These are phyloP conservation scores for Ennomos quercinarius DNA, from an alignment of 2,888 invertebrate genomes.

Conservation along the genomic window DNA sequence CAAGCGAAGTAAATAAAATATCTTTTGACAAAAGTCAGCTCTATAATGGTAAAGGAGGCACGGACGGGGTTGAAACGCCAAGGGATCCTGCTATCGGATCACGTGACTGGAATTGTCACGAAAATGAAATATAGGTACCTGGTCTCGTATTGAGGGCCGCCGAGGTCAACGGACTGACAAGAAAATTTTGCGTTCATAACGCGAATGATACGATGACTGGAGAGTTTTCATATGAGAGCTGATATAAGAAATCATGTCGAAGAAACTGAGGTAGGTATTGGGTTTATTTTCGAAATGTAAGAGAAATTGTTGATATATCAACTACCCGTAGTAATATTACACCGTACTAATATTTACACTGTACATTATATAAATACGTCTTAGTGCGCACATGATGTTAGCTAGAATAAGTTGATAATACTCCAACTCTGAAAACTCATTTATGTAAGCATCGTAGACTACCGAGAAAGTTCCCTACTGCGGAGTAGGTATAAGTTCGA, in stretches of 20 bases:
- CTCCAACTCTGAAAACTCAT: background rate
- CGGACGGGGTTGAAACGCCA: constrained; percentile 34
- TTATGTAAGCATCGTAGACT: background rate
- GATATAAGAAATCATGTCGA: background rate
- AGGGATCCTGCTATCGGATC: constrained; percentile 42
- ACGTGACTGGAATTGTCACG: constrained; percentile 54
- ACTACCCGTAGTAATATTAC: too few relatives aligned
- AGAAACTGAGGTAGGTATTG: too few relatives aligned
- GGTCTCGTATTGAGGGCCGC: constrained; percentile 38
- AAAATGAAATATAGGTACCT: constrained; percentile 45
- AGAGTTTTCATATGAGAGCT: background rate
- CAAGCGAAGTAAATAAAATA: constrained; percentile 24
- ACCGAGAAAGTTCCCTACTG: constrained; percentile 34
- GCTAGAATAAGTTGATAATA: constrained; percentile 1
- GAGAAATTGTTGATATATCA: too few relatives aligned
- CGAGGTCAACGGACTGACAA: constrained; percentile 40
- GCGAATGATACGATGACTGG: background rate
- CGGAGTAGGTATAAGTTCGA: constrained; percentile 48
- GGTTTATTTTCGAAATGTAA: too few relatives aligned
- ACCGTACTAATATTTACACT: background rate
- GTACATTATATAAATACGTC: too few relatives aligned
- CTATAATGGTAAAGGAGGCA: constrained; percentile 27
- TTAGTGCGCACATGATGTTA: background rate
- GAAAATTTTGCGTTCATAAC: constrained; percentile 12
- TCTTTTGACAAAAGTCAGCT: constrained; percentile 28